A percentile compares a stretch with the other conserved stretches of the same genome.
Evolutionary conservation across 1,140 invertebrate genomes (phyloP).

Genomic region (Aphaenogaster rudis): DNA sequence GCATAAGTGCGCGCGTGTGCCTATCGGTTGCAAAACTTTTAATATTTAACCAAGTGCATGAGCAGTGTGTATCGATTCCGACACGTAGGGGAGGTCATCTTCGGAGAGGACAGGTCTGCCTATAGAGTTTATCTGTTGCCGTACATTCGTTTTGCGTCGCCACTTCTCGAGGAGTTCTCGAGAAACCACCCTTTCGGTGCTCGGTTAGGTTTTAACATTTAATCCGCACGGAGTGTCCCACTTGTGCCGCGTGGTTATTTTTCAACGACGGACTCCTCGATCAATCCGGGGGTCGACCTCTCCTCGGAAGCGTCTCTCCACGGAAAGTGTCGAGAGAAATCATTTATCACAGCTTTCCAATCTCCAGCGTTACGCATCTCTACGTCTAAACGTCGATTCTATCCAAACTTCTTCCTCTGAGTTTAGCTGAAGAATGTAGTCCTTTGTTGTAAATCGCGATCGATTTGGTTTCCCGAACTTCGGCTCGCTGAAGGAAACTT

Average conservation of each 20-base stretch:
- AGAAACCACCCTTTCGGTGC: neutral
- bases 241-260: neutral
- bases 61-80: slow-evolving; percentile 4
- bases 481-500: neutral
- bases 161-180: neutral
- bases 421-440: neutral
- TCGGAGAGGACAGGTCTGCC: neutral
- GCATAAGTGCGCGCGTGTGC: neutral
- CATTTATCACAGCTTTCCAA: neutral
- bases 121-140: slow-evolving; percentile 11
- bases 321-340: neutral
- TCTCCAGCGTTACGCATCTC: slow-evolving; percentile 1
- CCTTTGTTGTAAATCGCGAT: neutral
- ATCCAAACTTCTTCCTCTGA: neutral
- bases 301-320: too few species aligned
- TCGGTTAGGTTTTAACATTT: neutral
- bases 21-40: slow-evolving; percentile 31
- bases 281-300: neutral
- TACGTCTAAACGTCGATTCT: neutral
- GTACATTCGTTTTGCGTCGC: neutral
- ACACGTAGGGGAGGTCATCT: slow-evolving; percentile 8
- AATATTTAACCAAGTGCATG: slow-evolving; percentile 38
- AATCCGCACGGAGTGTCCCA: neutral
- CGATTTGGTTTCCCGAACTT: neutral
- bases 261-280: neutral